Conservation (phyloP, 2,888 invertebrate genomes). For the Idaea straminata region DNA sequence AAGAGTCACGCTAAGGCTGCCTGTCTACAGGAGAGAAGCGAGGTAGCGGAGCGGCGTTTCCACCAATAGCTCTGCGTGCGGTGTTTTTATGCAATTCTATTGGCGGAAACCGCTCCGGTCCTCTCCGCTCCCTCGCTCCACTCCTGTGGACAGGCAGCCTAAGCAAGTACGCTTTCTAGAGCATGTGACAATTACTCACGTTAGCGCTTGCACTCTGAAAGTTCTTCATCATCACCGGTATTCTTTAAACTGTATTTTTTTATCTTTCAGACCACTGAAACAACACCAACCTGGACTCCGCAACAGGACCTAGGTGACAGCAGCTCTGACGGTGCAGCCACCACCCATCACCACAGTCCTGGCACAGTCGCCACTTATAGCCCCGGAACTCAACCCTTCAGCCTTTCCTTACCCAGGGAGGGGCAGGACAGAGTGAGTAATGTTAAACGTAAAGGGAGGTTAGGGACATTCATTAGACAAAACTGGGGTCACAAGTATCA, state of each 20-base stretch:
- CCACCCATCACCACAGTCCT: constrained; percentile 27
- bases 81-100: too few species aligned
- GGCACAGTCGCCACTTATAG: constrained; percentile 57
- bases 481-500: constrained; percentile 3
- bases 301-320: constrained; percentile 91
- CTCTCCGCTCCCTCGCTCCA: too few species aligned
- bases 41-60: too few species aligned
- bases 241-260: not conserved
- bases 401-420: constrained; percentile 87
- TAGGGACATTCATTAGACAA: constrained; percentile 35
- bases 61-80: too few species aligned
- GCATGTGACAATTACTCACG: too few species aligned
- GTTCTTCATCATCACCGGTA: too few species aligned
- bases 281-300: constrained; percentile 84
- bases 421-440: constrained; percentile 62
- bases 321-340: constrained; percentile 71
- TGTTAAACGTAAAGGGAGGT: constrained; percentile 52
- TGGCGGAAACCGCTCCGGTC: too few species aligned
- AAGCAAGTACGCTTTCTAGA: not conserved
- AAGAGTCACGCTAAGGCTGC: not conserved
- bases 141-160: too few species aligned
- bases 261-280: not conserved
- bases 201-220: too few species aligned
- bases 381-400: constrained; percentile 83
- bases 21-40: too few species aligned